Base-by-base conservation (phyloP, 2,113 vertebrate species). In the Alectura lathami region DNA sequence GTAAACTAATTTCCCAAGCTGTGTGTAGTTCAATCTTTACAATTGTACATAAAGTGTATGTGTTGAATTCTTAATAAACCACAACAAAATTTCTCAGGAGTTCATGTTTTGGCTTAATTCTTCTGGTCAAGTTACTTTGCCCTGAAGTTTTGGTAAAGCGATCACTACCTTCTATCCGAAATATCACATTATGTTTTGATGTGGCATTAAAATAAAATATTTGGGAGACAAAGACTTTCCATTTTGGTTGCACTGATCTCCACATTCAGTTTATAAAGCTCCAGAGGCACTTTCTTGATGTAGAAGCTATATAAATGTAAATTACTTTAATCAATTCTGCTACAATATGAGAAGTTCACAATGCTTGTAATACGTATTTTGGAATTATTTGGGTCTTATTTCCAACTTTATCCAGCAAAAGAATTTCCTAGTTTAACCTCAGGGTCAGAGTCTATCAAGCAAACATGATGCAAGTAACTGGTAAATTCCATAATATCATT, bases 221-320 rank as follows among this genome's bases (percentile, higher is more conserved):
- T 82, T 73, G 14, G 4, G 30, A 53, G 38, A 36, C 18, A 88
- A 76, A 86, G 6, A 17, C n/a, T 89, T 86, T 43, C 53, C 5
- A 9, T 69, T 82, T 86, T 62, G 2, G 6, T 56, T 73, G 13
- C 30, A 48, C 6, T 72, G 48, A 30, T 86, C 32, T 70, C 43
- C 53, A 17, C 12, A 48, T 53, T 56, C 27, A 29, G n/a, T 87
- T 87, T 79, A 27, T 14, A 79, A 93, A 82, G 43, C 69, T 92
- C 86, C 69, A n/a, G 69, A 73, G 45, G 45, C 18, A 53, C 15
- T 69, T 60, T 69, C n/a, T 91, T 13, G 1, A 4, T 23, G 32
- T 47, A 73, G 45, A 91, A 87, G 47, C 40, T 79, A 85, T 94
- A 92, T 92, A 89, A 85, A 96, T 97, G 84, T 85, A 89, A 95